Base-by-base conservation (phyloP, 2,113 vertebrate genomes). In the Silurus glanis region DNA sequence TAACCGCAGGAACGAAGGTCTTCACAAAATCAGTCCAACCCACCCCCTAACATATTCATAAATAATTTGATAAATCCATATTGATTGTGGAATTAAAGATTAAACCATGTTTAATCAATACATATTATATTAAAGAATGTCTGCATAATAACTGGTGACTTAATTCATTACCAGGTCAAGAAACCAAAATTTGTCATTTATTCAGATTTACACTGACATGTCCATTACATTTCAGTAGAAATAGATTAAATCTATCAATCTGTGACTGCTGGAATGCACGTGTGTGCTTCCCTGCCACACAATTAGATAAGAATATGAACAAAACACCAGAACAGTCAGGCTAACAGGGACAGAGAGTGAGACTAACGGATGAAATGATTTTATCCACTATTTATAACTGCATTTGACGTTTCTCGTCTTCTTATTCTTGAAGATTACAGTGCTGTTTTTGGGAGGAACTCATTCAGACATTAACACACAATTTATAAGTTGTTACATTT, bases 241-340 rank as follows among this genome's bases (percentile, higher is more conserved):
- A 85, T 80, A 12, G 7, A 49, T 88, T 90, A 87, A 84, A 7
- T 83, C 80, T 12, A 81, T 49, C 3, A 58, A 61, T 80, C 59
- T 7, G 4, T 69, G 55, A 74, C 74, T 83, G 85, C 58, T 82
- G 62, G 78, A 82, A 80, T 51, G 80, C 84, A 82, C 67, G 16
- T 19, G 56, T 49, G 6, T 28, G n/a, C 85, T 17, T 67, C 37
- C 71, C 80, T 61, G 64, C n/a, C 56, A 79, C 72, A 89, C 58
- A 86, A 62, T 51, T 82, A 76, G 64, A 64, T 85, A 84, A 58
- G 17, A 56, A 80, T 51, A 76, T 2, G 2, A 13, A 14, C 2
- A 82, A 51, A 81, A 83, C 67, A 80, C 17, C 58, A 61, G 71
- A 85, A 58, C 45, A 87, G 59, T 55, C 75, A 2, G 10, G 56